These are phyloP conservation scores for Drosophila repletoides DNA, from an alignment of 1,140 invertebrate species.

Conservation along the genomic window DNA sequence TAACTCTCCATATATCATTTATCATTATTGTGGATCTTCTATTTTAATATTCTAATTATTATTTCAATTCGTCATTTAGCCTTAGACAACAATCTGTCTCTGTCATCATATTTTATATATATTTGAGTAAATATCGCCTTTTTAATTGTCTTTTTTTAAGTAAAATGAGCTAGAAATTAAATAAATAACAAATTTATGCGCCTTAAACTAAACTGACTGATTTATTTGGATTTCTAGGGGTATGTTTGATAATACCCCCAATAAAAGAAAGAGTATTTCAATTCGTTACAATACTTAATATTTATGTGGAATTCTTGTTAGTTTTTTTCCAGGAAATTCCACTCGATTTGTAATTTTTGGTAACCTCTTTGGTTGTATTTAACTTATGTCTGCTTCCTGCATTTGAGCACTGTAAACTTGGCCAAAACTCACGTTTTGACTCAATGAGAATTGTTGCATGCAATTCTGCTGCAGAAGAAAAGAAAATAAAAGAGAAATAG, in stretches of 20 bases:
- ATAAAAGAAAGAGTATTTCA: too few species aligned
- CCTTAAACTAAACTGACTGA: too few species aligned
- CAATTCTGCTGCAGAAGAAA: constrained; percentile 10
- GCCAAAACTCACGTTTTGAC: constrained; percentile 55
- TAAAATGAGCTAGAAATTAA: constrained; percentile 65
- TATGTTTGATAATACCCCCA: too few species aligned
- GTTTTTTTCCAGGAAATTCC: too few species aligned
- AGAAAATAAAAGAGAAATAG: constrained; percentile 10
- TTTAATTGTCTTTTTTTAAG: constrained; percentile 61
- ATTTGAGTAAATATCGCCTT: constrained; percentile 22
- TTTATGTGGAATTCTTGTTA: too few species aligned
- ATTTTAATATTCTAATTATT: constrained; percentile 21
- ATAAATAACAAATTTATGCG: constrained; percentile 72
- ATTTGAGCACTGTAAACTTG: constrained; percentile 28
- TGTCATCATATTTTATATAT: constrained; percentile 40
- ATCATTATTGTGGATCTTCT: constrained; percentile 2
- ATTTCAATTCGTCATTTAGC: constrained; percentile 58
- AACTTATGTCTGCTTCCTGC: constrained; percentile 39
- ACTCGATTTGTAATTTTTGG: neutral
- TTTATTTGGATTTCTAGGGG: too few species aligned
- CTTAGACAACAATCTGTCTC: constrained; percentile 30
- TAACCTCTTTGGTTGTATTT: constrained; percentile 1
- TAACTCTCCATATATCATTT: constrained; percentile 13
- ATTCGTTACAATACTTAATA: too few species aligned
- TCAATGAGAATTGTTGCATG: constrained; percentile 23